Evolutionary conservation across 2,888 invertebrate species (phyloP).

Genomic region (Drosophila seclusa): DNA sequence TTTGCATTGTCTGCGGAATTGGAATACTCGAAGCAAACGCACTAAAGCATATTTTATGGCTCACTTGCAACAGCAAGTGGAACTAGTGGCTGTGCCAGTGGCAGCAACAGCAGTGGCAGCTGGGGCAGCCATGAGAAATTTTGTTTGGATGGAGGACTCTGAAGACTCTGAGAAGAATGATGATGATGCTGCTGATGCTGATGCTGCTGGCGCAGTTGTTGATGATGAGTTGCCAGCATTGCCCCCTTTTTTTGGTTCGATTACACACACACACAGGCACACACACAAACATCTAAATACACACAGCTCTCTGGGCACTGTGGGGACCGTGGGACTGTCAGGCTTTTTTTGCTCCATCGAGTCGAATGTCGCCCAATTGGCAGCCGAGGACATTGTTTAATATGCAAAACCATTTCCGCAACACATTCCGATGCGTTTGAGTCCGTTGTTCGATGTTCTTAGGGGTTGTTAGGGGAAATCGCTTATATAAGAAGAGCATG

Average conservation of each 20-base stretch:
- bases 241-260: constrained; percentile 43
- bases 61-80: constrained; percentile 61
- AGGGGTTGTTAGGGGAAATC: constrained; percentile 13
- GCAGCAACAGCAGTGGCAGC: constrained; percentile 29
- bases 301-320: constrained; percentile 41
- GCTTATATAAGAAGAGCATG: constrained; percentile 8
- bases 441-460: constrained; percentile 28
- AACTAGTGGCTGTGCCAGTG: background rate
- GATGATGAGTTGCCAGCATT: constrained; percentile 54
- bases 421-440: constrained; percentile 60
- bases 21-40: constrained; percentile 54
- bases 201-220: constrained; percentile 48
- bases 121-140: background rate
- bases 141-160: constrained; percentile 1
- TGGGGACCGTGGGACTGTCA: constrained; percentile 19
- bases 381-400: constrained; percentile 78
- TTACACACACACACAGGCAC: constrained; percentile 12
- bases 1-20: constrained; percentile 23
- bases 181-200: constrained; percentile 36
- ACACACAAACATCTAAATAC: background rate
- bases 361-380: constrained; percentile 75
- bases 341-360: constrained; percentile 23
- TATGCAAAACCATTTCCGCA: constrained; percentile 81
- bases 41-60: constrained; percentile 76
- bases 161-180: constrained; percentile 42